phyloP scores from a whole-genome alignment of 2,888 invertebrate genomes.

The Agapostemon virescens region DNA sequence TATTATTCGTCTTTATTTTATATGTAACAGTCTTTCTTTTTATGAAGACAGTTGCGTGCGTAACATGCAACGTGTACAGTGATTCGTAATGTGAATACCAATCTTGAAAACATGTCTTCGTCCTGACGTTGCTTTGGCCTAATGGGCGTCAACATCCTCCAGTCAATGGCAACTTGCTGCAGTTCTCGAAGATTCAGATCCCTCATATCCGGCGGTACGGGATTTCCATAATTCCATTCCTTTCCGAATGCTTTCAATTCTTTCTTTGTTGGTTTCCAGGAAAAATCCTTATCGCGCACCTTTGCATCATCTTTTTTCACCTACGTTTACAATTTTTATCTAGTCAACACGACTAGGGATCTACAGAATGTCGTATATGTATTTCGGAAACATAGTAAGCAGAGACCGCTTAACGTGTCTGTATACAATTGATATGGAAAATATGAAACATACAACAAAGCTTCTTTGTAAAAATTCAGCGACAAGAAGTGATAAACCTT shows the following conservation, averaged over 20 bases:
- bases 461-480: not conserved
- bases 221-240: constrained; percentile 87
- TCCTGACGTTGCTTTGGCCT: constrained; percentile 91
- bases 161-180: constrained; percentile 92
- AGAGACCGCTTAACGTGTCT: not conserved
- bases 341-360: not conserved
- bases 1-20: not conserved
- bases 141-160: constrained; percentile 95
- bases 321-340: constrained; percentile 74
- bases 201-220: constrained; percentile 91
- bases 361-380: not conserved
- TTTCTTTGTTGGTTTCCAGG: constrained; percentile 88
- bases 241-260: constrained; percentile 85
- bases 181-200: constrained; percentile 88
- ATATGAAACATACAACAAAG: not conserved
- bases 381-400: not conserved
- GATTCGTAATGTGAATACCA: constrained; percentile 66
- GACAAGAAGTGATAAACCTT: not conserved
- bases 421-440: not conserved
- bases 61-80: not conserved
- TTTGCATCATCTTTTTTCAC: constrained; percentile 89
- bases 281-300: constrained; percentile 88
- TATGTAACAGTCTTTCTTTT: no score
- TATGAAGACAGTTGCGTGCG: no score
- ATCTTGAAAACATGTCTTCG: constrained; percentile 90